A percentile compares a stretch with the other conserved stretches of the same genome.
phyloP scores from a whole-genome alignment of 1,140 invertebrate genomes.

The Sinella curviseta region DNA sequence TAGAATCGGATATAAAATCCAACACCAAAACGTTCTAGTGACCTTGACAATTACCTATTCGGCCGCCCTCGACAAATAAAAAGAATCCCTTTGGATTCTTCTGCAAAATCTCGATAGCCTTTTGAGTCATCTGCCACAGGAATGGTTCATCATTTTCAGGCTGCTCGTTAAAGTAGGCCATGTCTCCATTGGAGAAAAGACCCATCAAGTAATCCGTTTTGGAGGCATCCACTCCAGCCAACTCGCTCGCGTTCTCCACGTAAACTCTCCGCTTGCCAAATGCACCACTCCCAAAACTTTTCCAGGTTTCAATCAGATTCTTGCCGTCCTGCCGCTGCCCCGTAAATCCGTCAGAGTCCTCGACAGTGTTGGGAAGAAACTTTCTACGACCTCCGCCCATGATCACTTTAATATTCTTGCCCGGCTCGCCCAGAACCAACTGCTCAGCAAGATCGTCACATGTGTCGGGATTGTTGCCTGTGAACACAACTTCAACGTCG shows the following conservation, averaged over 20 bases:
- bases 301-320: slow-evolving; percentile 53
- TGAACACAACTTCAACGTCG: slow-evolving; percentile 61
- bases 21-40: background rate
- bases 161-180: slow-evolving; percentile 45
- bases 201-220: slow-evolving; percentile 50
- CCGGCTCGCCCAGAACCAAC: slow-evolving; percentile 71
- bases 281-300: slow-evolving; percentile 56
- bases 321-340: slow-evolving; percentile 51
- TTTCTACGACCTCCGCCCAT: slow-evolving; percentile 46
- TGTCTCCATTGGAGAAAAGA: slow-evolving; percentile 47
- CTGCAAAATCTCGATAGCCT: slow-evolving; percentile 57
- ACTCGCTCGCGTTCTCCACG: slow-evolving; percentile 41
- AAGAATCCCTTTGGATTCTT: slow-evolving; percentile 58
- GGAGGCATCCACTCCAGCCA: slow-evolving; percentile 53
- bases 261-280: slow-evolving; percentile 55
- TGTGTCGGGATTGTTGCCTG: slow-evolving; percentile 54
- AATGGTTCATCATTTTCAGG: slow-evolving; percentile 53
- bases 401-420: slow-evolving; percentile 66
- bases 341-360: slow-evolving; percentile 20
- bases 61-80: slow-evolving; percentile 59
- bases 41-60: background rate
- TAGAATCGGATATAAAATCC: background rate
- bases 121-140: slow-evolving; percentile 58
- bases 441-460: slow-evolving; percentile 76
- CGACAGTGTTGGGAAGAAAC: slow-evolving; percentile 42